These are phyloP conservation scores for Ailurus styani DNA, from an alignment of 2,113 vertebrate species.

Conservation along the genomic window DNA sequence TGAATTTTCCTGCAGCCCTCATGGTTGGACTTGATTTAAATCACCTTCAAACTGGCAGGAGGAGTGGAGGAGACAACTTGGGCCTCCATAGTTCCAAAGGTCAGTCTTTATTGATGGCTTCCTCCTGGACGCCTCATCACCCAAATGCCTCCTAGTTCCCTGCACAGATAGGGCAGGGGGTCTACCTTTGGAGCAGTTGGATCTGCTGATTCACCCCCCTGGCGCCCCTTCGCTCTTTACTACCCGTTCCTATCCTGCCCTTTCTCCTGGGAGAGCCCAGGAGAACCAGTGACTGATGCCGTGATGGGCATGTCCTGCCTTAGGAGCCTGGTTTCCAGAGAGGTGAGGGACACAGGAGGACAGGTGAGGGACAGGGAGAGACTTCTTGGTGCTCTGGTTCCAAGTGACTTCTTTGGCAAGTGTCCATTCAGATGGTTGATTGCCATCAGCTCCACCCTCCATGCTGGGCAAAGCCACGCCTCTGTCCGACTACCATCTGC, in stretches of 20 bases:
- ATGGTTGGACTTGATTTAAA: not conserved
- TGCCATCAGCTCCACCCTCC: not conserved
- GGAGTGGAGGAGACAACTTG: not conserved
- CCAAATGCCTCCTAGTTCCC: not conserved
- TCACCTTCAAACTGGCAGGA: not conserved
- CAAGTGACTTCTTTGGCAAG: not conserved
- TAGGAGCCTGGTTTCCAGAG: not conserved
- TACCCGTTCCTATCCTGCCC: accelerated
- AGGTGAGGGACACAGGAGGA: not conserved
- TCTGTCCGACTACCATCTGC: not conserved
- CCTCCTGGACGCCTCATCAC: not conserved
- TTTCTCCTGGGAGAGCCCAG: not conserved
- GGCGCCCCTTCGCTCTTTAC: not conserved
- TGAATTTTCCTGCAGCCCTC: not conserved
- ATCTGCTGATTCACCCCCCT: not conserved
- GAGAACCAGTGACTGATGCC: not conserved
- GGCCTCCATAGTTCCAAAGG: not conserved
- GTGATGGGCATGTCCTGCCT: not conserved
- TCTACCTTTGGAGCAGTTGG: not conserved
- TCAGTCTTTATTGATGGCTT: not conserved
- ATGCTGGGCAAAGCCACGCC: not conserved
- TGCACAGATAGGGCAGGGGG: not conserved
- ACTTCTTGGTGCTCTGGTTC: not conserved
- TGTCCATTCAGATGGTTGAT: too few relatives aligned
- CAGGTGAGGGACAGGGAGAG: not conserved